Evolutionary conservation across 1,140 invertebrate species (phyloP).

Genomic region (Pygmarrhopalites habei): DNA sequence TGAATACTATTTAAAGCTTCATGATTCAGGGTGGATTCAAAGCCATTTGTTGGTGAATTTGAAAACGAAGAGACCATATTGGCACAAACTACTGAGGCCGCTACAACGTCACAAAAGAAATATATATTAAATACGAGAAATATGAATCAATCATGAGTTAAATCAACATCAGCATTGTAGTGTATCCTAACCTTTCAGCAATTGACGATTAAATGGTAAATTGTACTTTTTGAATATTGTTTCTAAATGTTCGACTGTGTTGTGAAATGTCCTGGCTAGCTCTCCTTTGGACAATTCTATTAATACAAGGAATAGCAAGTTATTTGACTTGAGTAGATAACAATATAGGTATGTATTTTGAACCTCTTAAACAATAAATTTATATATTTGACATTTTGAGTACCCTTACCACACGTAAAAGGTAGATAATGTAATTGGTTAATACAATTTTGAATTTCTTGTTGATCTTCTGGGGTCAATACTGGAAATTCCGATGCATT

Average conservation of each 20-base stretch:
- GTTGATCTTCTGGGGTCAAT: constrained; percentile 26
- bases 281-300: constrained; percentile 19
- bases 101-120: constrained; percentile 18
- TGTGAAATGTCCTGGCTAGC: constrained; percentile 8
- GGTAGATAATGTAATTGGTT: constrained; percentile 28
- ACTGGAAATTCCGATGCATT: neutral
- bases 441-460: constrained; percentile 18
- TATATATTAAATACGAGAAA: no score
- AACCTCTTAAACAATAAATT: no score
- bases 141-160: no score
- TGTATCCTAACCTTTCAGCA: constrained; percentile 22
- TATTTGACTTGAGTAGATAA: no score
- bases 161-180: no score
- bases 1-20: no score
- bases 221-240: constrained; percentile 27
- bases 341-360: no score
- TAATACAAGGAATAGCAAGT: no score
- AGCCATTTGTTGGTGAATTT: constrained; percentile 9
- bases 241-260: constrained; percentile 14
- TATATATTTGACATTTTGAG: no score
- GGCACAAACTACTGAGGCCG: constrained; percentile 17
- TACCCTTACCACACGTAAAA: constrained; percentile 28
- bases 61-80: constrained; percentile 16
- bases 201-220: constrained; percentile 17
- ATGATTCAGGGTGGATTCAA: neutral